Base-by-base conservation (phyloP, 1,140 invertebrate species). In the Chrysomallon squamiferum region DNA sequence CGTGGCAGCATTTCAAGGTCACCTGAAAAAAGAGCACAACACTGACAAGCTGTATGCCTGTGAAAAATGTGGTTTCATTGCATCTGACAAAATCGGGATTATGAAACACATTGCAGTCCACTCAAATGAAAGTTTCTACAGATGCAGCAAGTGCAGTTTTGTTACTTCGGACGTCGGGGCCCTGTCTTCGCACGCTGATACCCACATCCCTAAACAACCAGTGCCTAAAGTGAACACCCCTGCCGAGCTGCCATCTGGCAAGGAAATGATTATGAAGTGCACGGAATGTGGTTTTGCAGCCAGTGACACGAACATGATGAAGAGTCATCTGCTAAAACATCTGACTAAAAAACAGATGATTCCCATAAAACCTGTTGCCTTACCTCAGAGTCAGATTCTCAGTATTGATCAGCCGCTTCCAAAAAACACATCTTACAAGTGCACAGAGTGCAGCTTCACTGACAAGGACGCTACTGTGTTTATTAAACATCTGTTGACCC, bases 221-320 rank as follows among this genome's bases (percentile, higher is more conserved):
- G 45, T 22, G n/a, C 45, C 45, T 47, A 54, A 54, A 54, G 6
- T 25, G 6, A 29, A 25, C 22, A 22, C 52, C 29, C 6, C 27
- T 5, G 15, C 32, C 1, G 32, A 18, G 32, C n/a, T 25, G 22
- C 5, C 15, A 30, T 5, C 52, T 29, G n/a, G 7, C 9, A 59
- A 25, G 15, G 30, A 33, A 15, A 35, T 59, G 4, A 33, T 50
- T 33, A 75, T 84, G 18, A 81, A 83, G 57, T 84, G 83, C 66
- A 75, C 83, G 0, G 83, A 80, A 58, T 84, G 83, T 77, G 80
- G 83, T 6, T 82, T 81, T 69, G 71, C 77, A 11, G 72, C 78
- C 9, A 62, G 62, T 30, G 72, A 78, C 50, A 70, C 72, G 32
- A 73, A 80, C 27, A 56, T 72, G 2, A 75, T 84, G 66, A 74